A percentile compares a stretch with the other conserved stretches of the same genome.
Evolutionary conservation across 2,113 vertebrate species (phyloP).

Genomic region (Myanophis thanlyinensis): DNA sequence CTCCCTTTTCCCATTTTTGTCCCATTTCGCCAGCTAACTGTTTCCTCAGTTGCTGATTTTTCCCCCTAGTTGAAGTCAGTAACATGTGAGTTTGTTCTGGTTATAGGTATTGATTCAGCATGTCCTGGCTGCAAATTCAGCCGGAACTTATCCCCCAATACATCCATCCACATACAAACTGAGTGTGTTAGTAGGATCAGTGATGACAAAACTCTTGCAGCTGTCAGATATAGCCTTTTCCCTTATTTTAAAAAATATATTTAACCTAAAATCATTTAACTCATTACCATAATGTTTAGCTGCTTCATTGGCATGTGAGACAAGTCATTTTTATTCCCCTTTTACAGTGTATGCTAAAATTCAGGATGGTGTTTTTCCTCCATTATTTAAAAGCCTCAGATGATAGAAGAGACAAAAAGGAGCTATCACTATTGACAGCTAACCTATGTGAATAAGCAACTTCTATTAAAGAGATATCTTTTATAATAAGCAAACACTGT

Average conservation of each 20-base stretch:
- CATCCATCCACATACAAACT: neutral
- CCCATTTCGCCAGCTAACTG: neutral
- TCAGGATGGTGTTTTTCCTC: neutral
- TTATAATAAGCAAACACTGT: slow-evolving; percentile 39
- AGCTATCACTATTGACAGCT: slow-evolving; percentile 37
- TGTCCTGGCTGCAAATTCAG: neutral
- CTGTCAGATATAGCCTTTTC: neutral
- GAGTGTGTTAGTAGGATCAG: neutral
- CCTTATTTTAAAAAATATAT: neutral
- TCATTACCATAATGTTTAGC: neutral
- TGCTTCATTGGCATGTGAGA: neutral
- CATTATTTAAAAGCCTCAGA: slow-evolving; percentile 25
- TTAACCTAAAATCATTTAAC: slow-evolving; percentile 6
- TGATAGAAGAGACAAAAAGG: slow-evolving; percentile 27
- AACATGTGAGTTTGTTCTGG: neutral
- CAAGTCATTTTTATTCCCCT: neutral
- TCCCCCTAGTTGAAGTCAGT: neutral
- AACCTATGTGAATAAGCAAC: slow-evolving; percentile 35
- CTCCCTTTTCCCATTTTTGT: neutral
- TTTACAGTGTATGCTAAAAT: slow-evolving; percentile 19
- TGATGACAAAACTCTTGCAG: neutral
- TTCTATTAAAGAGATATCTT: slow-evolving; percentile 32
- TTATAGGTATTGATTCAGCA: neutral
- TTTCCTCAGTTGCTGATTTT: neutral
- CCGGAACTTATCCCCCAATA: neutral